These are phyloP conservation scores for Tenthredo mesomela DNA, from an alignment of 2,888 invertebrate genomes.

Conservation along the genomic window DNA sequence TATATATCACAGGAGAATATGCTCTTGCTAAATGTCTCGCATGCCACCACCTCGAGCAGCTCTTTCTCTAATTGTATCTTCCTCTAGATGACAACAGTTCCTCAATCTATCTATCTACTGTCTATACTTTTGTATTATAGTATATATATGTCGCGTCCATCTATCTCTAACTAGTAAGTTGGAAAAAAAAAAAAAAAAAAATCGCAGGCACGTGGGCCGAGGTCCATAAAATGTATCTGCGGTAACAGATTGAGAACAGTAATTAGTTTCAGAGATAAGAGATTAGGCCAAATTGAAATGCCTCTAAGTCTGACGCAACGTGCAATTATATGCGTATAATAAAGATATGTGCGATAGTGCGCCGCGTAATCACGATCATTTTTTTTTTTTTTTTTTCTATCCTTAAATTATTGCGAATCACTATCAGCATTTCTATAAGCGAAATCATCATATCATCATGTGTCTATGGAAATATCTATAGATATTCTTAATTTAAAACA, in stretches of 20 bases:
- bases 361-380: not conserved
- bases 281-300: not conserved
- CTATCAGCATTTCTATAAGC: no score
- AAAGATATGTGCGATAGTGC: not conserved
- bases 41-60: not conserved
- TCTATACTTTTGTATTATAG: not conserved
- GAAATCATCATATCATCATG: no score
- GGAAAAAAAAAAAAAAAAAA: not conserved
- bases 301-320: constrained; percentile 7
- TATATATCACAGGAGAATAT: not conserved
- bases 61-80: not conserved
- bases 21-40: not conserved
- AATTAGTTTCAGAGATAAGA: not conserved
- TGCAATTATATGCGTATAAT: not conserved
- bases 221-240: not conserved
- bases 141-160: not conserved
- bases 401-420: not conserved
- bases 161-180: not conserved
- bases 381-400: not conserved
- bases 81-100: no score
- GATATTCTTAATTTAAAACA: not conserved
- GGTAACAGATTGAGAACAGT: not conserved
- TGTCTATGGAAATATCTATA: no score
- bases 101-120: not conserved
- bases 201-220: not conserved